phyloP scores from a whole-genome alignment of 2,797 vertebrate genomes.

The Mormyrops boulengeri region DNA sequence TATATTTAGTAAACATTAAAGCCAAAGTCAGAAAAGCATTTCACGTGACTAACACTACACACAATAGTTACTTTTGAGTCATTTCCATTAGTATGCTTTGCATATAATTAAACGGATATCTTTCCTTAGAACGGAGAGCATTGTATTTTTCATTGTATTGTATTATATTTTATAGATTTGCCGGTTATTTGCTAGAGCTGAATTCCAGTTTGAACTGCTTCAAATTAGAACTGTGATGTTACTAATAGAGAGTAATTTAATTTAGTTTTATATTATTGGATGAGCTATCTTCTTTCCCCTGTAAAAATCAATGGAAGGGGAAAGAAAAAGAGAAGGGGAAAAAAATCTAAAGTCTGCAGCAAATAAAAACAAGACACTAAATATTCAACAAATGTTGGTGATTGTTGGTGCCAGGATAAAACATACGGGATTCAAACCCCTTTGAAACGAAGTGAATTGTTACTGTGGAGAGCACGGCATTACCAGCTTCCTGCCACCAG shows the following conservation, averaged over 20 bases:
- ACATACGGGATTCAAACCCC: constrained; percentile 38
- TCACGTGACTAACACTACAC: not conserved
- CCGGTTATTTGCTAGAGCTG: not conserved
- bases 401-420: constrained; percentile 38
- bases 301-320: not conserved
- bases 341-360: not conserved
- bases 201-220: not conserved
- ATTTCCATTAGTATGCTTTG: not conserved
- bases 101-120: not conserved
- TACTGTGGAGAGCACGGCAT: constrained; percentile 36
- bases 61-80: not conserved
- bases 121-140: not conserved
- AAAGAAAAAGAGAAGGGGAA: not conserved
- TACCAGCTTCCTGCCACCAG: constrained; percentile 44
- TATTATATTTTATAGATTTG: not conserved
- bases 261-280: not conserved
- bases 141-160: not conserved
- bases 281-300: not conserved
- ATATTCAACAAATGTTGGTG: constrained; percentile 34
- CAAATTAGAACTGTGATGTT: not conserved
- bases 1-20: not conserved
- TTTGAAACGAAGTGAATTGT: constrained; percentile 35
- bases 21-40: not conserved
- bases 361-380: not conserved
- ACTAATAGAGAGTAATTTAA: not conserved